Conservation (phyloP, 2,113 vertebrate species). For the Hippocampus zosterae region DNA sequence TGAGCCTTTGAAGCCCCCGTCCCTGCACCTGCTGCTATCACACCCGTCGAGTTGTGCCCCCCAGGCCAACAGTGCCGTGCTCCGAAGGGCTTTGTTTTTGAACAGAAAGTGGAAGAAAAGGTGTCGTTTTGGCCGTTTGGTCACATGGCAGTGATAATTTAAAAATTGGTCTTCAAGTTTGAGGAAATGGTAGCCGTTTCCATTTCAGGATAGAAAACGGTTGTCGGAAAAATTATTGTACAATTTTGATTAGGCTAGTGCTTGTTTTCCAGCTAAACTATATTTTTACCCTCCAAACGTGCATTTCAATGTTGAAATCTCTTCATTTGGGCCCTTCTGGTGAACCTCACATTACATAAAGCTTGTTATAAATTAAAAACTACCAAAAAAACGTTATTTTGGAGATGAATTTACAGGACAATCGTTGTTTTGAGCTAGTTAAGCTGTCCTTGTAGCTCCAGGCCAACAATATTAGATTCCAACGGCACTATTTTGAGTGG, state of each 20-base stretch:
- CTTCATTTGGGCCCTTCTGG: no score
- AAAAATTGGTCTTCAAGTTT: background rate
- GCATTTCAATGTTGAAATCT: no score
- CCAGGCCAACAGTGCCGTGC: background rate
- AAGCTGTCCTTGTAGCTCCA: no score
- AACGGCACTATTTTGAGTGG: no score
- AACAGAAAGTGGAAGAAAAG: background rate
- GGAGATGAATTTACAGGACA: background rate
- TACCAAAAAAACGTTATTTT: background rate
- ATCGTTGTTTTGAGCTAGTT: no score
- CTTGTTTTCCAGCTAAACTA: background rate
- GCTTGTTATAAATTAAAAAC: background rate
- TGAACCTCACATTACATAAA: background rate
- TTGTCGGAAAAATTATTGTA: background rate
- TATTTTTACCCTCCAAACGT: no score
- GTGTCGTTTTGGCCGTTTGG: background rate
- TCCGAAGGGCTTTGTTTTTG: background rate
- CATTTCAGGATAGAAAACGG: background rate
- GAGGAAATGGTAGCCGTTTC: background rate
- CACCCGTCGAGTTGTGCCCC: background rate
- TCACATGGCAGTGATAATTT: background rate
- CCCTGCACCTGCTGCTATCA: background rate
- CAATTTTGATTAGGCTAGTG: background rate
- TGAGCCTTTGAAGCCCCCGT: background rate
- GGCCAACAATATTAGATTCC: no score